These are phyloP conservation scores for Amphibalanus amphitrite DNA, from an alignment of 1,140 invertebrate genomes.

Conservation along the genomic window DNA sequence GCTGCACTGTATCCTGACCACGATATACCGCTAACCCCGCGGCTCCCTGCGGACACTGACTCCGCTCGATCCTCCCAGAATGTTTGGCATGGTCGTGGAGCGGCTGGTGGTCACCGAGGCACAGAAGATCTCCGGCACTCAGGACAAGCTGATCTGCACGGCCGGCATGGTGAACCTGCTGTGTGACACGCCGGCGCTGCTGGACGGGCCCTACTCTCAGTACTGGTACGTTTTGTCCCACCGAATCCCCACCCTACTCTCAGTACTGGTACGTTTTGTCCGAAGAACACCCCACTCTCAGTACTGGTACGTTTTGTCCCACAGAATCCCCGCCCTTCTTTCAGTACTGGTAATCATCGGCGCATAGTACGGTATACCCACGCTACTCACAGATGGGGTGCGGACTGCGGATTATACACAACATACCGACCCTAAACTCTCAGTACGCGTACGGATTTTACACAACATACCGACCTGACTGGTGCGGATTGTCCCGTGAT, in stretches of 20 bases:
- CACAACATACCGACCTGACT: not conserved
- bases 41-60: too few relatives aligned
- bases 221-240: not conserved
- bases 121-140: constrained; percentile 60
- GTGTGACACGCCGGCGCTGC: constrained; percentile 48
- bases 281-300: constrained; percentile 34
- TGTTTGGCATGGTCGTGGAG: constrained; percentile 84
- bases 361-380: too few relatives aligned
- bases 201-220: constrained; percentile 42
- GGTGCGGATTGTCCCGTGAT: not conserved
- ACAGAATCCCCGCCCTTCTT: not conserved
- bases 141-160: constrained; percentile 74
- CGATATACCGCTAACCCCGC: too few relatives aligned
- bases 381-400: not conserved
- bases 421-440: not conserved
- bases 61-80: too few relatives aligned
- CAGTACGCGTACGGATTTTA: not conserved
- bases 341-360: not conserved
- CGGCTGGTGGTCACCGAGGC: constrained; percentile 67
- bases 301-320: constrained; percentile 8
- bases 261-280: not conserved
- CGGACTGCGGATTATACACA: not conserved
- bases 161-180: constrained; percentile 73
- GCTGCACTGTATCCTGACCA: too few relatives aligned
- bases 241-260: not conserved